A percentile compares a stretch with the other conserved stretches of the same genome.
These are phyloP conservation scores for Brachionus koreanus DNA, from an alignment of 1,140 invertebrate species.

Conservation along the genomic window DNA sequence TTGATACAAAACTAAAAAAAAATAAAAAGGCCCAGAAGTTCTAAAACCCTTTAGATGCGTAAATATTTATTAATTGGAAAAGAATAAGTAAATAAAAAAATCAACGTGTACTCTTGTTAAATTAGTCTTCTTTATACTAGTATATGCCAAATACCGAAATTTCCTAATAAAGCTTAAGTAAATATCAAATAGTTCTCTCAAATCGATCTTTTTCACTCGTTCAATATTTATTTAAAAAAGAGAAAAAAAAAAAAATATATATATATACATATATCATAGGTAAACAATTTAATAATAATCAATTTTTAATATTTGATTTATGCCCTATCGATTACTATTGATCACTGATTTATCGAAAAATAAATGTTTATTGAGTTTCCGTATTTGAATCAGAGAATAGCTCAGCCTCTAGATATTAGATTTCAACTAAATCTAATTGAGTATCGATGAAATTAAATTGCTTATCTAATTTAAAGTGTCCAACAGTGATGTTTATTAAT, in stretches of 20 bases:
- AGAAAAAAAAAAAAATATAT: not conserved
- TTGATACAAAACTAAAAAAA: slow-evolving; percentile 15
- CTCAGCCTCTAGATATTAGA: not conserved
- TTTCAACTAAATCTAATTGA: not conserved
- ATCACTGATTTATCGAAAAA: slow-evolving; percentile 33
- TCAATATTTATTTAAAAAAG: slow-evolving; percentile 18
- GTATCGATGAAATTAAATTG: not conserved
- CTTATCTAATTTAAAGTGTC: slow-evolving; percentile 25
- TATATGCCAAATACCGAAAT: not conserved
- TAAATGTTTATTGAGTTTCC: slow-evolving; percentile 21
- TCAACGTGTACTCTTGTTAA: slow-evolving; percentile 29
- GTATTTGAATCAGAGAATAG: not conserved
- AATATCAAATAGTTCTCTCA: slow-evolving; percentile 16
- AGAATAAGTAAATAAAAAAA: slow-evolving; percentile 26
- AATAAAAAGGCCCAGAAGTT: not conserved
- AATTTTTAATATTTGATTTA: slow-evolving; percentile 40
- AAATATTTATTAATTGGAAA: slow-evolving; percentile 38
- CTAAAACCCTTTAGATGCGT: not conserved
- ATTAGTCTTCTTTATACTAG: not conserved
- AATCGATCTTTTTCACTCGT: not conserved
- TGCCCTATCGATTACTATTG: slow-evolving; percentile 20
- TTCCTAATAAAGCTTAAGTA: slow-evolving; percentile 8
- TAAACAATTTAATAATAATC: slow-evolving; percentile 34
- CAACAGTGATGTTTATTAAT: not conserved
- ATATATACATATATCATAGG: not conserved